phyloP scores from a whole-genome alignment of 2,113 vertebrate genomes.

The Thermophis baileyi region DNA sequence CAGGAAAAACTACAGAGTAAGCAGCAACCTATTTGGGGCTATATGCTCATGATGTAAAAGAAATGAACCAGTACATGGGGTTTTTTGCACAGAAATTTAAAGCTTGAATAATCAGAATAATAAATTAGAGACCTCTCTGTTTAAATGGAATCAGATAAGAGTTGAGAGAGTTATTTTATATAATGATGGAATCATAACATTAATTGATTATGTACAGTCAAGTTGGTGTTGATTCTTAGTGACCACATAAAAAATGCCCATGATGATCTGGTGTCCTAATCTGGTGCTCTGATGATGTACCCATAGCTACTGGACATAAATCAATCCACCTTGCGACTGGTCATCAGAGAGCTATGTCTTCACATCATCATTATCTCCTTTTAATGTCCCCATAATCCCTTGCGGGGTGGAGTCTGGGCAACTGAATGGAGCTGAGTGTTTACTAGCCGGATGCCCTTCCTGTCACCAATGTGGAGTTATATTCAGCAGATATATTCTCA shows the following conservation, averaged over 20 bases:
- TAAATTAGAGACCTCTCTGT: background rate
- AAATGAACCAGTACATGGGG: background rate
- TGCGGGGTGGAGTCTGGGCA: no score
- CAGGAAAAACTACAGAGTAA: background rate
- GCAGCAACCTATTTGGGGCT: background rate
- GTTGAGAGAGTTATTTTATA: background rate
- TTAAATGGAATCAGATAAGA: background rate
- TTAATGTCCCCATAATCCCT: no score
- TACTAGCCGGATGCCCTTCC: no score
- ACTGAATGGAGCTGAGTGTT: no score
- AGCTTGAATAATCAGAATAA: background rate
- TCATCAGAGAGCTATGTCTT: background rate
- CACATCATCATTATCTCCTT: background rate
- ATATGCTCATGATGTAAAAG: background rate
- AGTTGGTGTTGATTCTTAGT: background rate
- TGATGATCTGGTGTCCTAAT: background rate
- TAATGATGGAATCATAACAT: background rate
- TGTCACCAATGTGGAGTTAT: no score
- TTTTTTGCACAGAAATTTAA: conserved; percentile 11
- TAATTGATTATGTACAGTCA: background rate
- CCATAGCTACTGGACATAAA: background rate
- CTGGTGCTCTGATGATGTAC: background rate
- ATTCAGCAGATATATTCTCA: no score
- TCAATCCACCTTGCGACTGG: background rate
- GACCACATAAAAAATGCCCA: background rate